These are phyloP conservation scores for Brachionus asplanchnoidis DNA, from an alignment of 1,140 invertebrate genomes.

Conservation along the genomic window DNA sequence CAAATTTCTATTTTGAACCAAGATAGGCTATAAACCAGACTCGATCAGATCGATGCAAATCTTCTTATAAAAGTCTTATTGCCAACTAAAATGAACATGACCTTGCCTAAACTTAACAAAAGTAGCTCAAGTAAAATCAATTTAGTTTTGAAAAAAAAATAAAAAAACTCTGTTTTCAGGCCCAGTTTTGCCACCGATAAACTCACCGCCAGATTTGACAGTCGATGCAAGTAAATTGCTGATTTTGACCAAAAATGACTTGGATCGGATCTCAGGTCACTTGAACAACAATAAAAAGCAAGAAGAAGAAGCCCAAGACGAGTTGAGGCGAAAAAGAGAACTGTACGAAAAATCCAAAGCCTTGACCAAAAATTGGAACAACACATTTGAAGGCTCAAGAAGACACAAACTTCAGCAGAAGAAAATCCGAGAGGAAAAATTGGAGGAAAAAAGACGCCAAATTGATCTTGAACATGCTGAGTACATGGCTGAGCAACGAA, in stretches of 20 bases:
- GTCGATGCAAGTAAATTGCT: neutral
- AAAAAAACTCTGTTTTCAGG: neutral
- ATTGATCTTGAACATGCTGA: conserved; percentile 56
- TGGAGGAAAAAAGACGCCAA: conserved; percentile 51
- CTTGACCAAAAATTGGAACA: conserved; percentile 55
- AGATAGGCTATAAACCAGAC: neutral
- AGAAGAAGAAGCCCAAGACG: conserved; percentile 49
- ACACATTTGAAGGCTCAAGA: conserved; percentile 54
- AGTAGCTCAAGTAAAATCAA: neutral
- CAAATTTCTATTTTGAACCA: neutral
- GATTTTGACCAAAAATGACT: conserved; percentile 47
- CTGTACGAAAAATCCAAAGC: conserved; percentile 48
- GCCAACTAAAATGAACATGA: neutral
- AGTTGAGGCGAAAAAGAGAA: conserved; percentile 49
- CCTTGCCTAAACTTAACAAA: conserved; percentile 4
- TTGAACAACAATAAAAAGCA: conserved; percentile 47
- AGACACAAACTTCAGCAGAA: conserved; percentile 54
- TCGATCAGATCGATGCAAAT: neutral
- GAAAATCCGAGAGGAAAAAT: conserved; percentile 51
- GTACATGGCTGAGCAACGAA: conserved; percentile 53
- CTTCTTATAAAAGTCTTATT: neutral
- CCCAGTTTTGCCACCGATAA: neutral
- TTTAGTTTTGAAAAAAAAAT: neutral
- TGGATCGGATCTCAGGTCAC: conserved; percentile 52
- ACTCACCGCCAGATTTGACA: neutral